These are phyloP conservation scores for Suricata suricatta DNA, from an alignment of 2,113 vertebrate species.

Conservation along the genomic window DNA sequence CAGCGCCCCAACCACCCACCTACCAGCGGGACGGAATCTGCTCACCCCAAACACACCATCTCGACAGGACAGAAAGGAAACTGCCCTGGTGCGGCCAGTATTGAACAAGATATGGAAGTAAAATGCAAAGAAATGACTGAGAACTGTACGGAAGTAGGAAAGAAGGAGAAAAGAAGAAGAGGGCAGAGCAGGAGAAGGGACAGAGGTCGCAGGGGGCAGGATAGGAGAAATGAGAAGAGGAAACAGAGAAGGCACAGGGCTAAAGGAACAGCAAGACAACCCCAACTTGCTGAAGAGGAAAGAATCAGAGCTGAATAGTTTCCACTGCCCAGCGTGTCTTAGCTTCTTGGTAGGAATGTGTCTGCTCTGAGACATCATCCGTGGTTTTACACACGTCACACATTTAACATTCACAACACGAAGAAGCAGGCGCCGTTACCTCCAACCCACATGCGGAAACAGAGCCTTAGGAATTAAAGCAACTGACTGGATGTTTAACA, in stretches of 20 bases:
- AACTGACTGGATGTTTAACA: too few species aligned
- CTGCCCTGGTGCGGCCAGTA: rapidly evolving
- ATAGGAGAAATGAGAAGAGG: background rate
- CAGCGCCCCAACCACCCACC: too few species aligned
- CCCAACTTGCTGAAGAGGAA: background rate
- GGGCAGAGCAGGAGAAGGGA: background rate
- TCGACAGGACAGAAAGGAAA: background rate
- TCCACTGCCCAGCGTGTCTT: background rate
- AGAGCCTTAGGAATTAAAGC: background rate
- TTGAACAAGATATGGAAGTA: too few species aligned
- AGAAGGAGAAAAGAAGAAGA: background rate
- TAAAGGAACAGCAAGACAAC: too few species aligned
- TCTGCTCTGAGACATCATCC: background rate
- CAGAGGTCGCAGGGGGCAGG: rapidly evolving
- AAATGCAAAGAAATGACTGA: background rate
- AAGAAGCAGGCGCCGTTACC: background rate
- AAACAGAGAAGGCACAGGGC: rapidly evolving
- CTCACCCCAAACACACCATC: too few species aligned
- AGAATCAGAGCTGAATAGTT: background rate
- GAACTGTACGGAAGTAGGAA: background rate
- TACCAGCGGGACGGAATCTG: background rate
- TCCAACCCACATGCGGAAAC: background rate
- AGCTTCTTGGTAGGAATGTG: background rate
- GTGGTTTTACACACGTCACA: background rate
- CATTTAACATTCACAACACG: background rate